phyloP scores from a whole-genome alignment of 2,797 vertebrate species.

The Melanotaenia trifasciata region DNA sequence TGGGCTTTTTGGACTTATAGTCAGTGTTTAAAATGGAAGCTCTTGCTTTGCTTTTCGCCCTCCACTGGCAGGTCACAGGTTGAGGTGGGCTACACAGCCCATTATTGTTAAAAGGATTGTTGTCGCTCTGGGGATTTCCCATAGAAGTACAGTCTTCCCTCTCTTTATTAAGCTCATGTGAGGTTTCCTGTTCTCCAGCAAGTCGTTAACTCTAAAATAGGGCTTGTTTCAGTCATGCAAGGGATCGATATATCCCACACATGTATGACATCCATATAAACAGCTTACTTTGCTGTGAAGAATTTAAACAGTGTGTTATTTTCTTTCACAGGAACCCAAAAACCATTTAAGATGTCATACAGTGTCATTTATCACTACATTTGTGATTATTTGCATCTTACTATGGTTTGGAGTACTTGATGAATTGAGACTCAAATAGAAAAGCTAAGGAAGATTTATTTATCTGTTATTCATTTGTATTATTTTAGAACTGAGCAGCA shows the following conservation, averaged over 20 bases:
- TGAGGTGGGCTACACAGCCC: constrained; percentile 25
- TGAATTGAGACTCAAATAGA: constrained; percentile 46
- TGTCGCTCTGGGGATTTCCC: constrained; percentile 33
- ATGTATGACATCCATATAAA: constrained; percentile 34
- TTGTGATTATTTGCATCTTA: constrained; percentile 56
- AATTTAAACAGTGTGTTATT: constrained; percentile 31
- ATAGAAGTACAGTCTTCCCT: constrained; percentile 27
- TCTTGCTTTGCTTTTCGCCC: constrained; percentile 9
- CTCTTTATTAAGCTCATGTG: constrained; percentile 4
- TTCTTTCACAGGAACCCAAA: constrained; percentile 51
- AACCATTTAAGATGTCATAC: constrained; percentile 44
- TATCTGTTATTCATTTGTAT: background rate
- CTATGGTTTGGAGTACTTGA: constrained; percentile 50
- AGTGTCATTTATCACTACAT: constrained; percentile 42
- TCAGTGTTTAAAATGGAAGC: constrained; percentile 21
- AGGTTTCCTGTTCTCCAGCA: constrained; percentile 2
- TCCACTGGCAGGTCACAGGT: constrained; percentile 33
- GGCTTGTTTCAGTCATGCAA: constrained; percentile 27
- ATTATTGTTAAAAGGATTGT: constrained; percentile 46
- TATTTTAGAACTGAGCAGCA: background rate
- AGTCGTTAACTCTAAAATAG: constrained; percentile 21
- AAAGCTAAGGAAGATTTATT: constrained; percentile 18
- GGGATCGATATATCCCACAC: constrained; percentile 43
- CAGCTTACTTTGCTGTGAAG: constrained; percentile 33
- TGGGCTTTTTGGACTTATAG: constrained; percentile 34